These are phyloP conservation scores for Apamea anceps DNA, from an alignment of 2,888 invertebrate species.

Conservation along the genomic window DNA sequence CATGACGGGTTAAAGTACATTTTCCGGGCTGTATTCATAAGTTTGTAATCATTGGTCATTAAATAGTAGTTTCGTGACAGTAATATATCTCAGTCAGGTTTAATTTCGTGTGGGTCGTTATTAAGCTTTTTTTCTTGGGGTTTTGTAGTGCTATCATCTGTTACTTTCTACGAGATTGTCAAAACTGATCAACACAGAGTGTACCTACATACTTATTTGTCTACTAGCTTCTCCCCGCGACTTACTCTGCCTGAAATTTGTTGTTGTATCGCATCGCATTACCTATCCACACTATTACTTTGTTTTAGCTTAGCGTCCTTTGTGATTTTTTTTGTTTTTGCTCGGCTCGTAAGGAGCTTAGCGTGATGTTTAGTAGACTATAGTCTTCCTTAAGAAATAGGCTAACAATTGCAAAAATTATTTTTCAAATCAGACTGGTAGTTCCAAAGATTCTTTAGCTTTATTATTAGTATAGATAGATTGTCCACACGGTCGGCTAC, in stretches of 20 bases:
- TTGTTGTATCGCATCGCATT: background rate
- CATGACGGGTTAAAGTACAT: constrained; percentile 10
- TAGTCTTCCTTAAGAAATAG: background rate
- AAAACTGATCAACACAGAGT: background rate
- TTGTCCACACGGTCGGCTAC: background rate
- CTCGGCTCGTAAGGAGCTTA: background rate
- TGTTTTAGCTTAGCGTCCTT: background rate
- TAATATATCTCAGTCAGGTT: constrained; percentile 67
- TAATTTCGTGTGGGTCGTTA: constrained; percentile 58
- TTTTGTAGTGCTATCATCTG: constrained; percentile 40
- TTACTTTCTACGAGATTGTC: constrained; percentile 53
- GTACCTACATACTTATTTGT: background rate
- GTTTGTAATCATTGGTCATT: constrained; percentile 60
- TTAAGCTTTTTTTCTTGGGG: constrained; percentile 46
- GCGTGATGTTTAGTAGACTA: background rate
- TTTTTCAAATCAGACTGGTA: background rate
- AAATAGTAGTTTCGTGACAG: constrained; percentile 70
- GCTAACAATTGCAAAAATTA: background rate
- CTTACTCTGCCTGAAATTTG: background rate
- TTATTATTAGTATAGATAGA: background rate
- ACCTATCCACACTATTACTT: background rate
- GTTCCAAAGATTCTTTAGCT: too few relatives aligned
- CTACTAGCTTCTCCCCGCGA: background rate
- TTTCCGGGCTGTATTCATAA: constrained; percentile 34
- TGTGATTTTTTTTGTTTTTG: background rate